phyloP scores from a whole-genome alignment of 1,140 invertebrate genomes.

The Musca vetustissima region DNA sequence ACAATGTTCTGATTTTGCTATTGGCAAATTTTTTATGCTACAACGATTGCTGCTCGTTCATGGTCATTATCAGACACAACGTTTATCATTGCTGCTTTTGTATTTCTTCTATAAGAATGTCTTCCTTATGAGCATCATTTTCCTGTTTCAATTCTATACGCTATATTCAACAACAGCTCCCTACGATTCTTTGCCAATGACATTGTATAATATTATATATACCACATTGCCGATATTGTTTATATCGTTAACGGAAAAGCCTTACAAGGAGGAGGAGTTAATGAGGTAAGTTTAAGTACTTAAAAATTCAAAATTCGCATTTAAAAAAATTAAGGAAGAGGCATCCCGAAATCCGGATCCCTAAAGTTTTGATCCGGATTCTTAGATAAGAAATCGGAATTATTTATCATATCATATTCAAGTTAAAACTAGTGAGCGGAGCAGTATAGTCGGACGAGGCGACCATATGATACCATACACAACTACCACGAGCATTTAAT shows the following conservation, averaged over 20 bases:
- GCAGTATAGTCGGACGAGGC: no score
- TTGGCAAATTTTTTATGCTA: slow-evolving; percentile 72
- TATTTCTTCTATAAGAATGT: slow-evolving; percentile 90
- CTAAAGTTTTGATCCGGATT: no score
- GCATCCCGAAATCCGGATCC: no score
- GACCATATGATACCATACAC: no score
- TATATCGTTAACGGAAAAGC: slow-evolving; percentile 73
- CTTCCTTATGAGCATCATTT: slow-evolving; percentile 63
- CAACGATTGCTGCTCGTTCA: slow-evolving; percentile 70
- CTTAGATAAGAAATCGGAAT: no score
- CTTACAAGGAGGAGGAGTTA: slow-evolving; percentile 63
- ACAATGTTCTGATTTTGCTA: slow-evolving; percentile 64
- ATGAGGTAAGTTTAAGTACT: slow-evolving; percentile 61
- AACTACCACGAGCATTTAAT: no score
- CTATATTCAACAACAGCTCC: slow-evolving; percentile 67
- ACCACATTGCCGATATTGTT: slow-evolving; percentile 70
- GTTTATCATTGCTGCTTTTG: slow-evolving; percentile 73
- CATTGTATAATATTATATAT: slow-evolving; percentile 75
- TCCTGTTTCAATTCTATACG: slow-evolving; percentile 65
- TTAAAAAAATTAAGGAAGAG: no score
- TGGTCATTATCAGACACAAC: slow-evolving; percentile 75
- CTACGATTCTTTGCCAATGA: slow-evolving; percentile 73
- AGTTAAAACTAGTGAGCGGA: no score
- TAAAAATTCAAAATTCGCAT: no score
- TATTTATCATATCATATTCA: no score